phyloP scores from a whole-genome alignment of 2,888 invertebrate genomes.

The Nephrotoma flavescens region DNA sequence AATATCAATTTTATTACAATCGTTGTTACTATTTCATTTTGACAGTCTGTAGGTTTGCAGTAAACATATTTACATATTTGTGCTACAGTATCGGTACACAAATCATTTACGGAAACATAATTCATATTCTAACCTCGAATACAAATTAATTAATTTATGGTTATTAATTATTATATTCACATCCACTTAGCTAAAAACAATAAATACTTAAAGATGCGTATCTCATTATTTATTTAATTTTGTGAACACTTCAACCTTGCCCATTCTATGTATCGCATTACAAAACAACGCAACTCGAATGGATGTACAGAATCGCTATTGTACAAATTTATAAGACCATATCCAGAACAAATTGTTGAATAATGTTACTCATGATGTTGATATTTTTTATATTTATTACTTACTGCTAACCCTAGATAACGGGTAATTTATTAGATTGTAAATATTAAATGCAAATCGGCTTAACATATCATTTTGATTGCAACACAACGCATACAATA shows the following conservation, averaged over 20 bases:
- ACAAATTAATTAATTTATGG: background rate
- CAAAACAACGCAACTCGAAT: background rate
- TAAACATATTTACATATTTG: too few species aligned
- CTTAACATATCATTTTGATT: background rate
- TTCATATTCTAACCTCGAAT: background rate
- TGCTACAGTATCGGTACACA: too few species aligned
- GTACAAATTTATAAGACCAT: background rate
- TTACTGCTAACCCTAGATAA: background rate
- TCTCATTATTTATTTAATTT: background rate
- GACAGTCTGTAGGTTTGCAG: too few species aligned
- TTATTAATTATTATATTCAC: background rate
- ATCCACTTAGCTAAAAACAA: background rate
- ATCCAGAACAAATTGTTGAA: background rate
- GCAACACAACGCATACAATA: background rate
- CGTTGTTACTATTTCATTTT: too few species aligned
- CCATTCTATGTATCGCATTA: background rate
- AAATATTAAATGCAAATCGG: background rate
- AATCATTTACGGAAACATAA: background rate
- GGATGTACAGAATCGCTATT: background rate
- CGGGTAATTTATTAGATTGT: background rate
- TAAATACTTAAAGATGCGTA: background rate
- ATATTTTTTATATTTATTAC: too few species aligned
- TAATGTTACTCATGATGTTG: background rate
- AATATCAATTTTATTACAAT: too few species aligned
- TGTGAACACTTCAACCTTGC: background rate